A percentile compares a stretch with the other conserved stretches of the same genome.
phyloP scores from a whole-genome alignment of 2,797 vertebrate genomes.

The Chrysocyon brachyurus region DNA sequence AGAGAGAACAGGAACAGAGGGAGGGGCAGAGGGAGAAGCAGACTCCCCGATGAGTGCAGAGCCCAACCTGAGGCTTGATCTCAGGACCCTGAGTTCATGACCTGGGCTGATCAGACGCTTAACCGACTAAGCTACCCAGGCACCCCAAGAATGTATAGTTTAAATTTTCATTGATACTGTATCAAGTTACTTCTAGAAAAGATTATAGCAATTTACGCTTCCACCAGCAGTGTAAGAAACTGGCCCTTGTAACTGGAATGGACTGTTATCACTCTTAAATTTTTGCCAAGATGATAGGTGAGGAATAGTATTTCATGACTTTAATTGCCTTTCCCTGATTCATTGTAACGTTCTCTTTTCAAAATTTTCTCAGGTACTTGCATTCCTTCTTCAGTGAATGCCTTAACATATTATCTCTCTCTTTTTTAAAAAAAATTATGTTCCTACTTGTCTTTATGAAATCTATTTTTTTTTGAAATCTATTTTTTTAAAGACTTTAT shows the following conservation, averaged over 20 bases:
- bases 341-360: background rate
- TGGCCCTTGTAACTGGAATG: background rate
- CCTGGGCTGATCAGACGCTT: background rate
- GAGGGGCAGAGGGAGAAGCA: background rate
- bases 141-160: background rate
- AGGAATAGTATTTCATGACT: conserved; percentile 15
- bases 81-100: background rate
- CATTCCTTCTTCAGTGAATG: background rate
- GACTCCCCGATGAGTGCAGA: background rate
- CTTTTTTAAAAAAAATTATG: background rate
- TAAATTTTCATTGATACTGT: background rate
- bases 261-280: background rate
- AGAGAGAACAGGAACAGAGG: background rate
- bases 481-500: too few species aligned
- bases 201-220: background rate
- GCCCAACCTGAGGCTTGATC: background rate
- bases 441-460: background rate
- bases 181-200: background rate
- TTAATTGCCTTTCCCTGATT: conserved; percentile 32
- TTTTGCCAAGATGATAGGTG: conserved; percentile 2
- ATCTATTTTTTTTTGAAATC: conserved; percentile 2
- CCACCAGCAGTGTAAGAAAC: background rate
- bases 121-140: background rate
- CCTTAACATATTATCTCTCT: background rate
- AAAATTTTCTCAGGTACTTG: background rate